Base-by-base conservation (phyloP, 2,113 vertebrate species). In the Ochotona princeps region DNA sequence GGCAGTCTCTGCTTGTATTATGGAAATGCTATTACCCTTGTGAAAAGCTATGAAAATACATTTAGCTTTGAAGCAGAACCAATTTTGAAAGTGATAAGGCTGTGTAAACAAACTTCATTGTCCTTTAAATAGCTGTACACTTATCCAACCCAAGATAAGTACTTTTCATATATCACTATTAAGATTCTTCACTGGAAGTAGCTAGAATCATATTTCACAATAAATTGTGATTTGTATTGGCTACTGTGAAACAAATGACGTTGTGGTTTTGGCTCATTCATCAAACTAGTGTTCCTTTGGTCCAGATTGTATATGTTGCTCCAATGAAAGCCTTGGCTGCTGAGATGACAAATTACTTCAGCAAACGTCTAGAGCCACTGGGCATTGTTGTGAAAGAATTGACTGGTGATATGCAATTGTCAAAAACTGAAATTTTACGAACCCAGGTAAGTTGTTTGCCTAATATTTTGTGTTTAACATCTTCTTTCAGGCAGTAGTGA, bases 311-410 rank as follows among this genome's bases (percentile, higher is more conserved):
- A 13, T 99, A 99, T 89, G 99, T 99, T 96, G 99, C 99, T 97
- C 99, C 99, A 72, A 99, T 99, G 99, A 99, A 99, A 97, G 99
- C 99, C 95, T 98, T 99, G 98, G 99, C 99, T 98, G 99, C 99
- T 30, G 99, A 99, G 98, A 99, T 99, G 99, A 99, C 99, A 96
- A 99, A 99, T 97, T 99, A 99, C 98, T 99, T 99, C 98, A 99
- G 99, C 97, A 99, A 98, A 98, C 98, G 99, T 81, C 97, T 99
- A 96, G 99, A 99, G 91, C 98, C 99, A 32, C 98, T 99, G 87
- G 99, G 99, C 97, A 99, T 99, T 78, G 25, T 97, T 70, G 99
- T 99, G 95, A 99, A 99, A 97, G 99, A 99, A 96, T 89, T 99
- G 96, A 99, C 99, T 85, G 99, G 99, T 93, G 99, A 99, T 98